phyloP scores from a whole-genome alignment of 2,113 vertebrate species.

The Trogon surrucura region DNA sequence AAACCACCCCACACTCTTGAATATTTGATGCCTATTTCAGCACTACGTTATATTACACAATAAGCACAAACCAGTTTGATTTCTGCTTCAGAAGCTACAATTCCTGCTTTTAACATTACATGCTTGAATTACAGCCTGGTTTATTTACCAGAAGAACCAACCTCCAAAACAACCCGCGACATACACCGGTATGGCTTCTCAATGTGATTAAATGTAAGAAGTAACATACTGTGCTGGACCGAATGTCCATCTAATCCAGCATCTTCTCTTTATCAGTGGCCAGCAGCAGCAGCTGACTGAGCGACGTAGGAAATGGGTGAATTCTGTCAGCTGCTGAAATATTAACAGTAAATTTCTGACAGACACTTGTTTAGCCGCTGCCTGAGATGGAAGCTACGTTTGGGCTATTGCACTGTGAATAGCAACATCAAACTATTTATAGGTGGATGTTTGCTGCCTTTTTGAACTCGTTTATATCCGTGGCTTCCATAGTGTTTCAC shows the following conservation, averaged over 20 bases:
- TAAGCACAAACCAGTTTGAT: not conserved
- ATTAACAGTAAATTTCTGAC: slow-evolving; percentile 46
- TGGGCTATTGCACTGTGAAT: slow-evolving; percentile 37
- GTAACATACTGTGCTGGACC: slow-evolving; percentile 18
- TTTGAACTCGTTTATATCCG: not conserved
- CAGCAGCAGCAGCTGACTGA: slow-evolving; percentile 57
- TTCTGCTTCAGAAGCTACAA: slow-evolving; percentile 9
- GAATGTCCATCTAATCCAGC: slow-evolving; percentile 48
- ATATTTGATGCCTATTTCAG: not conserved
- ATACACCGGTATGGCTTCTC: not conserved
- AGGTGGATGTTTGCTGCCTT: slow-evolving; percentile 38
- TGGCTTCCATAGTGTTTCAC: not conserved
- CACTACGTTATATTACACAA: not conserved
- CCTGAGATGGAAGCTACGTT: slow-evolving; percentile 32
- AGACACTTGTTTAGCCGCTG: slow-evolving; percentile 9
- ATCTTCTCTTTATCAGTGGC: slow-evolving; percentile 47
- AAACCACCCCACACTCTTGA: not conserved
- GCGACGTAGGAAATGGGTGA: slow-evolving; percentile 5
- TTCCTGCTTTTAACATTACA: not conserved
- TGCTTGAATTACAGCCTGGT: not conserved
- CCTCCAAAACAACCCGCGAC: not conserved
- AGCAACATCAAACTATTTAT: slow-evolving; percentile 44
- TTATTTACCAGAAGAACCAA: slow-evolving; percentile 19
- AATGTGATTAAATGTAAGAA: not conserved
- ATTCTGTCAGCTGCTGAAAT: slow-evolving; percentile 43